Evolutionary conservation across 1,140 invertebrate genomes (phyloP), one percentile per base, ranked within the genome.

Genomic region (Aphelenchoides fujianensis): DNA sequence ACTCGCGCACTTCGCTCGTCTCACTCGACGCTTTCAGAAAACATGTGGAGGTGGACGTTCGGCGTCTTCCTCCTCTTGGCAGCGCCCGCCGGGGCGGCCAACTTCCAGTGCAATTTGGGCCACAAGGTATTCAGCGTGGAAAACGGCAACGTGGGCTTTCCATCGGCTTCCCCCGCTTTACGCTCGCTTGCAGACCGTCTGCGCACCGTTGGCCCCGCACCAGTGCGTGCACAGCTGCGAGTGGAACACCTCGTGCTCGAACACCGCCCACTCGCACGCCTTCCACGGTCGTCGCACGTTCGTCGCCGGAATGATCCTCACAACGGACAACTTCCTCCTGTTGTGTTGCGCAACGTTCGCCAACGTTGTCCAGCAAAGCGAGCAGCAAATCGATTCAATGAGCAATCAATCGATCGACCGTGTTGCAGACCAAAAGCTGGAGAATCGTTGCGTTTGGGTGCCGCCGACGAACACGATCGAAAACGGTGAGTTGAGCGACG

Each of bases 301-400:
- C 37, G 64, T 71, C 5, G n/a, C 70, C 28, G 70, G 70, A 1
- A 70, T 71, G 37, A 71, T 71, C 36, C 59, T 71, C 16, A 71
- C 70, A 30, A 23, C 27, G n/a, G 34, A 71, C 27, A 41, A 71
- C n/a, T 71, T 67, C 36, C 27, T 69, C 19, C 32, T 71, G 19
- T 66, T 67, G 7, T 71, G 70, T 71, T 71, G 70, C 54, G 68
- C 70, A 23, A 67, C 70, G 36, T 53, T 71, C 34, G 34, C 62
- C n/a, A 70, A 67, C 19, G 31, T 70, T 70, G 69, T 70, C 53
- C 69, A 70, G 35, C 66, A 69, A 31, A 70, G 69, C 67, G 19
- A 70, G 69, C n/a, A n/a, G n/a, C n/a, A n/a, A n/a, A n/a, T n/a
- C n/a, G n/a, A n/a, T 35, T 37, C 5, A 32, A 12, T 31, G n/a